Evolutionary conservation across 2,888 invertebrate genomes (phyloP), one percentile per base, ranked within the genome.

Genomic region (Nipponacmea schrenckii): DNA sequence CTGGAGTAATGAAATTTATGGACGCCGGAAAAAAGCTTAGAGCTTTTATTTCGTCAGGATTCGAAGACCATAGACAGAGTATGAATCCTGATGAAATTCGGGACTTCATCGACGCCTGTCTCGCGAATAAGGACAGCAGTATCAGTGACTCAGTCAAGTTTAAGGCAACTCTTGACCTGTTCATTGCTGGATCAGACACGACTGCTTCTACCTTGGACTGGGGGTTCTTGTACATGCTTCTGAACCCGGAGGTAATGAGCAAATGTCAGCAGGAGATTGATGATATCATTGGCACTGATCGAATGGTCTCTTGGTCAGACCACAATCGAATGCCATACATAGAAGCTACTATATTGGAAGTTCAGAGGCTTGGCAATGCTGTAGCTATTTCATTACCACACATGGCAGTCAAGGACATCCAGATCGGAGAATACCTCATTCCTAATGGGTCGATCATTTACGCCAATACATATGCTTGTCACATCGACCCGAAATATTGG

Each of bases 211-310:
- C 56, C 0, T 56, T 56, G 56, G 56, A 56, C 56, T 56, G 56
- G 56, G 56, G 10, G 3, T 24, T 24, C 20, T 20, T 56, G 2
- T 56, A 56, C 24, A 15, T 56, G 24, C 20, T 56, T 4, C 10
- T 56, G 2, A 56, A 56, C 14, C 56, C 56, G 10, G 56, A 20
- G 3, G 24, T 56, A 15, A 20, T 24, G 24, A 56, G 20, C 1
- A 56, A 56, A 56, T 56, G 56, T 14, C 56, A 56, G 24, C 20
- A 24, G 15, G 56, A 56, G 56, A 56, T 56, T 56, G 56, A 56
- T 24, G 20, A 10, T 56, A 20, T 56, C 20, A 24, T 56, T 56
- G 24, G 56, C 14, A 12, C 56, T 24, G 24, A 56, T 20, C 56
- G 56, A 2, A 56, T 24, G 56, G 56, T 56, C 2, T 14, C 20